Base-by-base conservation (phyloP, 2,797 vertebrate species). In the Parotocinclus haroldoi region DNA sequence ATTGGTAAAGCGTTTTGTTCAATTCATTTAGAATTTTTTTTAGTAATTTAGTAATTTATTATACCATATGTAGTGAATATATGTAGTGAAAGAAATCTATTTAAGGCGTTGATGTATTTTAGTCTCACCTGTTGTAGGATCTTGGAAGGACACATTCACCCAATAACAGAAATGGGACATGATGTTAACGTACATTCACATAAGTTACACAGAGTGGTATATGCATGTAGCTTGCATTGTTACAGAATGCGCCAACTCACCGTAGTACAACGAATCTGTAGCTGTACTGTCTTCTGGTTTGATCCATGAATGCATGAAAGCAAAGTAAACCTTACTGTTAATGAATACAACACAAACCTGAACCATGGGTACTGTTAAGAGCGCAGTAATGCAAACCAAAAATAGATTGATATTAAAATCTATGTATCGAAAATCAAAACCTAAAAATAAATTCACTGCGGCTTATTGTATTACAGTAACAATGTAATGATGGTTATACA, bases 231-330 rank as follows among this genome's bases (percentile, higher is more conserved):
- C 7, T 14, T 44, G 19, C 45, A 37, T 17, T 48, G n/a, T 39
- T 1, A n/a, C 13, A 58, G 50, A 69, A 58, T 13, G 1, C 39
- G 18, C 60, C 69, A 9, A 82, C 87, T 85, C 67, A 91, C 90
- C 89, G 53, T 91, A 91, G 76, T 90, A 92, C 12, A 67, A 27
- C 1, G 86, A 78, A 0, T 90, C 89, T 44, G 67, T 83, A 0
- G 82, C 82, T 1, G 76, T 77, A 61, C 60, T 55, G 40, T 69
- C 85, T 88, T 65, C 42, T 59, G 13, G n/a, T 52, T 54, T 37
- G 55, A 53, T 10, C 36, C 1, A n/a, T 17, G 50, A 19, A 67
- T 38, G 10, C 36, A 52, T 39, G 1, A 66, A 38, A 72, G 63
- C 0, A 76, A 53, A 72, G 7, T 49, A 17, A 7, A 59, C 56